Conservation (phyloP, 2,888 invertebrate species). For the Cheilosia grossa region DNA sequence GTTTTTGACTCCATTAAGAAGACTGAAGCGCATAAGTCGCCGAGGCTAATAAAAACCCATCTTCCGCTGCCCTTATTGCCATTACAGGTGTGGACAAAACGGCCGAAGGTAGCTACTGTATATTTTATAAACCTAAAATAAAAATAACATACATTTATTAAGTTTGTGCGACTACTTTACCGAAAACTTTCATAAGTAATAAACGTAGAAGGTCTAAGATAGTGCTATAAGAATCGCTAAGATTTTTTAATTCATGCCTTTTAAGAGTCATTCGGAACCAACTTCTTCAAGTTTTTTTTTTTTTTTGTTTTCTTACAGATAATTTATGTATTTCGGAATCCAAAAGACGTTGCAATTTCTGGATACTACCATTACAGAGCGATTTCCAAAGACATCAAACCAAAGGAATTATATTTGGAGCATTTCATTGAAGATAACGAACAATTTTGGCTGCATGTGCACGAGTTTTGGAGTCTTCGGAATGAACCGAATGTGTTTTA, state of each 20-base stretch:
- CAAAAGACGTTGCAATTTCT: conserved; percentile 92
- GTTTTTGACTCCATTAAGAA: conserved; percentile 78
- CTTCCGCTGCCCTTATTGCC: conserved; percentile 80
- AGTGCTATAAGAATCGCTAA: too few relatives aligned
- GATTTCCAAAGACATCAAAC: conserved; percentile 77
- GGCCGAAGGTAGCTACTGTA: conserved; percentile 77
- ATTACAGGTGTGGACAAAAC: conserved; percentile 80
- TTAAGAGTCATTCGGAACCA: too few relatives aligned
- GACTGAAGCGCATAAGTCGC: conserved; percentile 78
- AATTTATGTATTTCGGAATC: conserved; percentile 93
- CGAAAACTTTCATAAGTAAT: too few relatives aligned
- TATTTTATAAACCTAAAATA: too few relatives aligned
- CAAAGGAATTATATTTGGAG: conserved; percentile 80
- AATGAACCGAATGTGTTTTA: conserved; percentile 79
- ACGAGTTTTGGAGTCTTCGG: conserved; percentile 81
- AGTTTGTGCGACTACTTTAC: too few relatives aligned
- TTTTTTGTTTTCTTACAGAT: conserved; percentile 83
- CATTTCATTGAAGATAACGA: conserved; percentile 79
- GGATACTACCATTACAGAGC: conserved; percentile 86
- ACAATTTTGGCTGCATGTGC: conserved; percentile 81
- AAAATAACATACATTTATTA: not conserved
- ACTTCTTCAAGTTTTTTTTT: too few relatives aligned
- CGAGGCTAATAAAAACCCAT: conserved; percentile 81
- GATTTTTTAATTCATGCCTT: too few relatives aligned
- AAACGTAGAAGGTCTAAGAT: too few relatives aligned